Percentiles rank a stretch among this genome's conserved stretches.
These are phyloP conservation scores for Pristionchus arcanus DNA, from an alignment of 2,888 invertebrate genomes.

Conservation along the genomic window DNA sequence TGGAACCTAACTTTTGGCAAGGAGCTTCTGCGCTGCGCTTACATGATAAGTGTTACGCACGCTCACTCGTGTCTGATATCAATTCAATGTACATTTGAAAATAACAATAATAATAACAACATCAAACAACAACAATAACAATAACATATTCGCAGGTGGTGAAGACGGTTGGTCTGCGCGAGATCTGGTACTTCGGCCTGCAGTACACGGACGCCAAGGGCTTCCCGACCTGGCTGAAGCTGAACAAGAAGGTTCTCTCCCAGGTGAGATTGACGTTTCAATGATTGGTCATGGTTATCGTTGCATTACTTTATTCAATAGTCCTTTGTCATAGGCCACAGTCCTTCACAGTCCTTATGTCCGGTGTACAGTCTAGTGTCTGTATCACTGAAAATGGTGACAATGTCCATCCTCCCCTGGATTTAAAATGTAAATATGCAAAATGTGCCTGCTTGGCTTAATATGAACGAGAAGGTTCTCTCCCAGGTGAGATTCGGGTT, in stretches of 20 bases:
- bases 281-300: background rate
- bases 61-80: background rate
- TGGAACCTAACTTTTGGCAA: background rate
- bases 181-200: slow-evolving; percentile 99
- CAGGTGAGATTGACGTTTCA: slow-evolving; percentile 28
- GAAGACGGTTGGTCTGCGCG: slow-evolving; percentile 97
- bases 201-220: slow-evolving; percentile 99
- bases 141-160: slow-evolving; percentile 85
- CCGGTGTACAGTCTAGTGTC: too few species aligned
- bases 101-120: background rate
- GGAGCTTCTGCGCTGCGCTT: background rate
- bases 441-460: too few species aligned
- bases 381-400: too few species aligned
- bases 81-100: background rate
- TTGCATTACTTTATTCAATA: background rate
- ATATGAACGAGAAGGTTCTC: background rate
- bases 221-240: slow-evolving; percentile 97
- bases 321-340: background rate
- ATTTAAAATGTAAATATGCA: too few species aligned
- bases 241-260: slow-evolving; percentile 93
- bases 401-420: too few species aligned
- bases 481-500: too few species aligned
- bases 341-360: too few species aligned
- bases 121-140: background rate
- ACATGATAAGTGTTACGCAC: background rate